A percentile compares a stretch with the other conserved stretches of the same genome.
Conservation (phyloP, 2,113 vertebrate genomes). For the Callocephalon fimbriatum region DNA sequence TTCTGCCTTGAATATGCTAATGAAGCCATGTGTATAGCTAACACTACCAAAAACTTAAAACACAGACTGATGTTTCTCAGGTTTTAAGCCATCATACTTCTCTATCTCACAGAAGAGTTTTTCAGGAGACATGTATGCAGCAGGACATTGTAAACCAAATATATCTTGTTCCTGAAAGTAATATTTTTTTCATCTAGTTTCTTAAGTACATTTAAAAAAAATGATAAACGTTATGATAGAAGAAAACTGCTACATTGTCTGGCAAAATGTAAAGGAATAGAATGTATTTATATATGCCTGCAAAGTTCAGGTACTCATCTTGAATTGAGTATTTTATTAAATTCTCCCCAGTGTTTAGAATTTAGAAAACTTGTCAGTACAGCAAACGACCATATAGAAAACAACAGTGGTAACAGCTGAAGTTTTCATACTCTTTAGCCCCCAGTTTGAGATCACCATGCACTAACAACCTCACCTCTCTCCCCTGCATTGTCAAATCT, state of each 20-base stretch:
- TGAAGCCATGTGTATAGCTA: neutral
- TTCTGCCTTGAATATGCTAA: neutral
- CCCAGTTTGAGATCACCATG: neutral
- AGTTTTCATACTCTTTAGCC: neutral
- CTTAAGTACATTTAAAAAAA: neutral
- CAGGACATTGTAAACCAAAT: neutral
- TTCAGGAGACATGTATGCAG: neutral
- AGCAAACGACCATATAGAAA: neutral
- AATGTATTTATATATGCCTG: neutral
- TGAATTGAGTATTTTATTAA: neutral
- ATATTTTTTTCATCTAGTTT: neutral
- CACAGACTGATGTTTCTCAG: neutral
- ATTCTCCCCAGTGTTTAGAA: neutral
- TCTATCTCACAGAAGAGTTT: neutral
- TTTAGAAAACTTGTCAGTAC: neutral
- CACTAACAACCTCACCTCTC: neutral
- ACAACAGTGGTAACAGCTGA: neutral
- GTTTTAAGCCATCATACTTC: neutral
- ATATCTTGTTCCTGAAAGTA: neutral
- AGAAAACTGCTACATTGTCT: neutral
- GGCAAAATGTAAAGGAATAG: neutral
- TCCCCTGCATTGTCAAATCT: neutral
- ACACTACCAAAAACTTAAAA: neutral
- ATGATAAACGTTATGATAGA: neutral
- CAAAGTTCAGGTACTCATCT: neutral